These are phyloP conservation scores for Jordanella pulchra DNA, from an alignment of 2,797 vertebrate species.

Conservation along the genomic window DNA sequence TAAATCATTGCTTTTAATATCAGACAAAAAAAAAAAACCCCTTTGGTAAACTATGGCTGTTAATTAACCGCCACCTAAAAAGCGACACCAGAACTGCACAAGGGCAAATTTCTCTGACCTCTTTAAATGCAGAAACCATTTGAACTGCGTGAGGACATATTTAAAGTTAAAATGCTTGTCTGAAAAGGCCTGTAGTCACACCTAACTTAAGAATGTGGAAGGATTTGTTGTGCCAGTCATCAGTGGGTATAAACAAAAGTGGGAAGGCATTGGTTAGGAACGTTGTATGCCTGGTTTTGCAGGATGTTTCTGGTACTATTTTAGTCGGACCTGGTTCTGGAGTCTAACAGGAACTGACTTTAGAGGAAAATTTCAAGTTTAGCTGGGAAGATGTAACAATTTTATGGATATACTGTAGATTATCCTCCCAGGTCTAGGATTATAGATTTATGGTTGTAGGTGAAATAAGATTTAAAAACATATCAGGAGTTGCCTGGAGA, in stretches of 20 bases:
- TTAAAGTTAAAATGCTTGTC: background rate
- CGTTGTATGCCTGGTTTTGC: background rate
- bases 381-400: background rate
- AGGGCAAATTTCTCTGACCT: background rate
- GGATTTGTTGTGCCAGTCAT: slow-evolving; percentile 6
- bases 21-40: too few species aligned
- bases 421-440: background rate
- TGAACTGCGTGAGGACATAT: background rate
- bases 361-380: slow-evolving; percentile 30
- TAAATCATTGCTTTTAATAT: too few species aligned
- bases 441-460: background rate
- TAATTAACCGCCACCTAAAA: background rate
- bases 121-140: background rate
- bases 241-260: background rate
- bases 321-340: slow-evolving; percentile 11
- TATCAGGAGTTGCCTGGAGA: too few species aligned
- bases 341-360: slow-evolving; percentile 15
- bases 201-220: slow-evolving; percentile 18
- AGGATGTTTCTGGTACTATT: background rate
- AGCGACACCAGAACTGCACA: background rate
- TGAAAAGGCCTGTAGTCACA: background rate
- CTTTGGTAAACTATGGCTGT: background rate
- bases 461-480: background rate
- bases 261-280: background rate
- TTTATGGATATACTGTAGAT: background rate